Evolutionary conservation across 2,888 invertebrate species (phyloP).

Genomic region (Branchipolynoe longqiensis): DNA sequence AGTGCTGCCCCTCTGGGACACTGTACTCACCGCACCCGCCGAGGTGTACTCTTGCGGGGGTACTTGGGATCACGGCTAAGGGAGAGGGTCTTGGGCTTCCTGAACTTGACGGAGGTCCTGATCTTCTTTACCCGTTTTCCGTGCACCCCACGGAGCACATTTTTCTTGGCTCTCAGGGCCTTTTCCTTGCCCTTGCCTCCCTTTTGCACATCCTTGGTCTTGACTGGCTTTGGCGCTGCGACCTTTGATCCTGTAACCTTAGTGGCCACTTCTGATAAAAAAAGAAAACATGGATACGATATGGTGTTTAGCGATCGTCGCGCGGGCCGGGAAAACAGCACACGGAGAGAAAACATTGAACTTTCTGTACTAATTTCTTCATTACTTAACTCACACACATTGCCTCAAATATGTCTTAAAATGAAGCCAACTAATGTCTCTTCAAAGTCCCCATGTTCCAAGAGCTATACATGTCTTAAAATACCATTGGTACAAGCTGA

Average conservation of each 20-base stretch:
- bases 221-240: slow-evolving; percentile 63
- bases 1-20: too few relatives aligned
- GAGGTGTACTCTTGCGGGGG: slow-evolving; percentile 95
- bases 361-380: too few relatives aligned
- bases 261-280: slow-evolving; percentile 9
- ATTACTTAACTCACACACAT: too few relatives aligned
- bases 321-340: too few relatives aligned
- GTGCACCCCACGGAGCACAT: slow-evolving; percentile 95
- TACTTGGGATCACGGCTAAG: slow-evolving; percentile 96
- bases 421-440: too few relatives aligned
- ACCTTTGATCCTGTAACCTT: slow-evolving; percentile 16
- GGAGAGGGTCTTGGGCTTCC: slow-evolving; percentile 94
- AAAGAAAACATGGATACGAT: neutral
- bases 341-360: too few relatives aligned
- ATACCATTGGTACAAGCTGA: too few relatives aligned
- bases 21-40: slow-evolving; percentile 90
- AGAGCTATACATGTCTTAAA: too few relatives aligned
- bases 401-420: too few relatives aligned
- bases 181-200: slow-evolving; percentile 74
- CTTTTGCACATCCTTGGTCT: slow-evolving; percentile 61
- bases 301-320: too few relatives aligned
- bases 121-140: slow-evolving; percentile 94
- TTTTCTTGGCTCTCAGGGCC: slow-evolving; percentile 88
- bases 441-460: too few relatives aligned
- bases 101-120: slow-evolving; percentile 97